These are phyloP conservation scores for Phthorimaea operculella DNA, from an alignment of 1,140 invertebrate species.

Conservation along the genomic window DNA sequence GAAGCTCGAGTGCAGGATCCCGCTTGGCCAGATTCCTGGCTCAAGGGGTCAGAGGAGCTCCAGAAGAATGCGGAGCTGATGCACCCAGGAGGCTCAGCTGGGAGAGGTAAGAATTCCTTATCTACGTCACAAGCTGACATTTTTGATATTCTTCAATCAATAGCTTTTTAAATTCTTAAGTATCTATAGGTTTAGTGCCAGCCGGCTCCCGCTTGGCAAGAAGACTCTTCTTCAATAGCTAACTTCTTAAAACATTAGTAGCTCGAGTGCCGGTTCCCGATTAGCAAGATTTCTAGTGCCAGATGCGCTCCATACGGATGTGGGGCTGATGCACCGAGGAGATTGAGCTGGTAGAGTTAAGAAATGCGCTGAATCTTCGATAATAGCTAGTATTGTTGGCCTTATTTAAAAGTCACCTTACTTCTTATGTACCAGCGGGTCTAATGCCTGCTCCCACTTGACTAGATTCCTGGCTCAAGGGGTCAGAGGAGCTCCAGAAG, in stretches of 20 bases:
- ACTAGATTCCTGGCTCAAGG: conserved; percentile 75
- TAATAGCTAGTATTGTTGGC: too few relatives aligned
- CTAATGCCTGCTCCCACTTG: conserved; percentile 74
- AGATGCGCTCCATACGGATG: conserved; percentile 45
- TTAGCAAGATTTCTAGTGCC: conserved; percentile 76
- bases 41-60: conserved; percentile 61
- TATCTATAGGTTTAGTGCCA: too few relatives aligned
- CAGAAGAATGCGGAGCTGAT: conserved; percentile 55
- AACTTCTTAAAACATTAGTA: too few relatives aligned
- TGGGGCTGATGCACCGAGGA: too few relatives aligned
- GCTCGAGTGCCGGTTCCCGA: conserved; percentile 71
- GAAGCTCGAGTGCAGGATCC: conserved; percentile 71
- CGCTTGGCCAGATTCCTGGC: conserved; percentile 77
- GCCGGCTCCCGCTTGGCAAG: too few relatives aligned
- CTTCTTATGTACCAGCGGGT: too few relatives aligned
- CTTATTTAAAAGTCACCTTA: too few relatives aligned
- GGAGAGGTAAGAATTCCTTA: conserved; percentile 72
- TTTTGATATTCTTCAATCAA: too few relatives aligned
- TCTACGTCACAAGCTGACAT: too few relatives aligned
- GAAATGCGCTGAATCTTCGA: too few relatives aligned
- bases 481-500: conserved; percentile 50
- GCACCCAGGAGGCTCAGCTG: conserved; percentile 78
- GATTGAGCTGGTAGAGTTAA: conserved; percentile 82
- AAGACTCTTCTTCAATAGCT: too few relatives aligned
- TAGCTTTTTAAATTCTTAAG: too few relatives aligned